phyloP scores from a whole-genome alignment of 1,140 invertebrate genomes.

The Microplitis demolitor region DNA sequence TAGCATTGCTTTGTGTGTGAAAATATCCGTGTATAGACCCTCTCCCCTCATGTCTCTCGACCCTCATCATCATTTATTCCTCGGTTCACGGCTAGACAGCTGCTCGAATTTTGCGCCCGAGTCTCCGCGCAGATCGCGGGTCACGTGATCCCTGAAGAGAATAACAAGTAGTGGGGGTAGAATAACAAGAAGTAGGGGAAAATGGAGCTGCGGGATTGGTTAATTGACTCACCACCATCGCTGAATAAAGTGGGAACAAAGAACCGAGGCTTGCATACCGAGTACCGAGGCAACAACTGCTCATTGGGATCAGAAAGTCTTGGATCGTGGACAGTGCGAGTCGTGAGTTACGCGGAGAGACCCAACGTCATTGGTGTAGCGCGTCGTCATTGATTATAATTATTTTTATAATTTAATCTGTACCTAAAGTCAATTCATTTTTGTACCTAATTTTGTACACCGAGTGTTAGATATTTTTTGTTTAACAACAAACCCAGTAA shows the following conservation, averaged over 20 bases:
- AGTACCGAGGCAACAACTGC: conserved; percentile 32
- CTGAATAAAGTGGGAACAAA: conserved; percentile 44
- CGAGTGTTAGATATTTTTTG: too few species aligned
- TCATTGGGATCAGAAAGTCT: conserved; percentile 50
- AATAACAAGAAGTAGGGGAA: conserved; percentile 10
- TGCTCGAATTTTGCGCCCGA: conserved; percentile 28
- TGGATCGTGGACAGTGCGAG: conserved; percentile 46
- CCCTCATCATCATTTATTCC: background rate
- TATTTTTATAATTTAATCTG: background rate
- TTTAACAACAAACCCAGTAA: too few species aligned
- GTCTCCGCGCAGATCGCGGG: conserved; percentile 30
- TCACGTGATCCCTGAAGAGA: conserved; percentile 30
- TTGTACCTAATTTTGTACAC: too few species aligned
- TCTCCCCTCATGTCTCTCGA: background rate
- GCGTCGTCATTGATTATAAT: conserved; percentile 1
- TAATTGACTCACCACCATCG: conserved; percentile 7
- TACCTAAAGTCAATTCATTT: too few species aligned
- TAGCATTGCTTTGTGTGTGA: too few species aligned
- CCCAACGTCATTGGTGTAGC: background rate
- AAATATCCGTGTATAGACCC: background rate
- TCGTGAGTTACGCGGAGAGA: conserved; percentile 11
- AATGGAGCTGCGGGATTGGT: background rate
- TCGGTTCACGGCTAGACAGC: conserved; percentile 28
- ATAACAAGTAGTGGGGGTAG: background rate
- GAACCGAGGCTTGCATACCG: conserved; percentile 41